Evolutionary conservation across 2,888 invertebrate genomes (phyloP).

Genomic region (Cryptocephalus primarius): DNA sequence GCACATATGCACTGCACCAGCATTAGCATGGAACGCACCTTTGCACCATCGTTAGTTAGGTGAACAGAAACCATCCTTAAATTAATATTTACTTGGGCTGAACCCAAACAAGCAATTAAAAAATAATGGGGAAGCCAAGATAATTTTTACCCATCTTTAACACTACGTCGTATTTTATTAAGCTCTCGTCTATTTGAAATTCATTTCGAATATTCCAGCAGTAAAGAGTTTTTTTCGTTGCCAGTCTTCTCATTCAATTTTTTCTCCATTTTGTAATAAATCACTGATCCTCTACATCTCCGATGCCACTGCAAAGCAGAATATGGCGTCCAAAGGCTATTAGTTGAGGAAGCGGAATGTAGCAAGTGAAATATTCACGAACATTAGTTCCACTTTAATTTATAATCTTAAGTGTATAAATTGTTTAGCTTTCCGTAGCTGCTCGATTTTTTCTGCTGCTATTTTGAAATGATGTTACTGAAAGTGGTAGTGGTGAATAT

Average conservation of each 20-base stretch:
- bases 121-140: no score
- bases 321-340: conserved; percentile 15
- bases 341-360: conserved; percentile 16
- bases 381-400: conserved; percentile 17
- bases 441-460: conserved; percentile 11
- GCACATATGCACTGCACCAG: conserved; percentile 16
- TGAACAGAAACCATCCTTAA: no score
- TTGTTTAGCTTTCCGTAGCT: conserved; percentile 11
- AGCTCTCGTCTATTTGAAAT: no score
- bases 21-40: conserved; percentile 5
- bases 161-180: no score
- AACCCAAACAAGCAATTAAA: no score
- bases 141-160: no score
- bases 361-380: conserved; percentile 15
- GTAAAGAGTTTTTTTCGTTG: no score
- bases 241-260: no score
- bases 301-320: conserved; percentile 1
- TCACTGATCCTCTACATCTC: conserved; percentile 4
- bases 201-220: no score
- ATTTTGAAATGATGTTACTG: conserved; percentile 11
- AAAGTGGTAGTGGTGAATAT: neutral
- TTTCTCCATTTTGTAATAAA: neutral
- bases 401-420: conserved; percentile 15
- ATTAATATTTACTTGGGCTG: no score
- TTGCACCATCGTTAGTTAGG: no score